These are phyloP conservation scores for Temnopleurus reevesii DNA, from an alignment of 53 echinoderm and acorn worm species.

Conservation along the genomic window DNA sequence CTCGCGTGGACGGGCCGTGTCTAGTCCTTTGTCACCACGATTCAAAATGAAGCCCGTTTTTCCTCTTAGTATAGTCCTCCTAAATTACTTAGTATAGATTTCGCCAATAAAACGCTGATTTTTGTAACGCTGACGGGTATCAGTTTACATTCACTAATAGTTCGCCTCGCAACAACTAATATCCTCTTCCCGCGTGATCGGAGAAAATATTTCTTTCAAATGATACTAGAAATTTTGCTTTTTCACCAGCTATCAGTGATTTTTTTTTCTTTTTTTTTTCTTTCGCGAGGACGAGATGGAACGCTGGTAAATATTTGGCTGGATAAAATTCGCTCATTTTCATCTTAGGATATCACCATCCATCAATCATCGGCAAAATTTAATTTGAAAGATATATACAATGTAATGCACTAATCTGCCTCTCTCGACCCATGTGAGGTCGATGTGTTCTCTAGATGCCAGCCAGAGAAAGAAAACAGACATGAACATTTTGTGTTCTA, in stretches of 20 bases:
- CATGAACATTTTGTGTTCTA: no score
- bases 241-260: background rate
- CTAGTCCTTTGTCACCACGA: background rate
- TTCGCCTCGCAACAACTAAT: slow-evolving; percentile 9
- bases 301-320: background rate
- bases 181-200: background rate
- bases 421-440: no score
- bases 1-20: slow-evolving; percentile 8
- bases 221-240: background rate
- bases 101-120: slow-evolving; percentile 40
- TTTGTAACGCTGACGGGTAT: slow-evolving; percentile 13
- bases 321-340: no score
- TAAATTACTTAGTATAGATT: slow-evolving; percentile 37
- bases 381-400: no score
- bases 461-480: no score
- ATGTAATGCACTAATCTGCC: no score
- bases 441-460: no score
- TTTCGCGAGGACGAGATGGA: background rate
- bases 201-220: background rate
- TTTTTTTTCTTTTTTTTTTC: no score
- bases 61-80: background rate
- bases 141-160: background rate
- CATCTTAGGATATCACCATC: background rate
- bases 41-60: slow-evolving; percentile 30
- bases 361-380: background rate